Percentiles rank a stretch among this genome's conserved stretches.
Evolutionary conservation across 2,797 vertebrate genomes (phyloP).

Genomic region (Synanceia verrucosa): DNA sequence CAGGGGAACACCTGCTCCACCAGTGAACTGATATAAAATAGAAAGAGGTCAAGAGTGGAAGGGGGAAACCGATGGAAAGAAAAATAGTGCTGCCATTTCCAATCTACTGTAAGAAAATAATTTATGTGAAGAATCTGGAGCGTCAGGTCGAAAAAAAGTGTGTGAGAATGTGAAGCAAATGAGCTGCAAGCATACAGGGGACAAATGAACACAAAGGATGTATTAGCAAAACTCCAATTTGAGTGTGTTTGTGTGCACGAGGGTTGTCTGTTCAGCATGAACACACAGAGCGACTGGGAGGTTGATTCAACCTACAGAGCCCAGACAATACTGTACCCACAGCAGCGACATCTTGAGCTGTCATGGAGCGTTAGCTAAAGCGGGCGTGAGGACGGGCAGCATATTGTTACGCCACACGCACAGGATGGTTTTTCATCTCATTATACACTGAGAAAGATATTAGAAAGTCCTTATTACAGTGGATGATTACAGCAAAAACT

Average conservation of each 20-base stretch:
- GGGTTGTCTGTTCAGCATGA: slow-evolving; percentile 59
- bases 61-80: neutral
- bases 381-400: slow-evolving; percentile 43
- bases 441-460: neutral
- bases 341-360: slow-evolving; percentile 73
- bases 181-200: neutral
- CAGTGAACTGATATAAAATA: slow-evolving; percentile 41
- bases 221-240: slow-evolving; percentile 23
- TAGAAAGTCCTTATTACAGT: slow-evolving; percentile 4
- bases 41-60: neutral
- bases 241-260: slow-evolving; percentile 11
- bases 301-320: slow-evolving; percentile 48
- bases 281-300: slow-evolving; percentile 41
- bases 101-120: neutral
- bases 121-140: neutral
- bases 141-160: neutral
- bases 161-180: neutral
- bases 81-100: neutral
- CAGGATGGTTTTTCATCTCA: slow-evolving; percentile 8
- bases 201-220: slow-evolving; percentile 18
- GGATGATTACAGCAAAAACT: neutral
- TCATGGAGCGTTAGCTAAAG: slow-evolving; percentile 74
- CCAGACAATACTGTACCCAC: slow-evolving; percentile 66
- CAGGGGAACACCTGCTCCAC: slow-evolving; percentile 73
- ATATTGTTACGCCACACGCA: slow-evolving; percentile 40